These are phyloP conservation scores for Brachyhypopomus occidentalis DNA, from an alignment of 2,113 vertebrate genomes.

Conservation along the genomic window DNA sequence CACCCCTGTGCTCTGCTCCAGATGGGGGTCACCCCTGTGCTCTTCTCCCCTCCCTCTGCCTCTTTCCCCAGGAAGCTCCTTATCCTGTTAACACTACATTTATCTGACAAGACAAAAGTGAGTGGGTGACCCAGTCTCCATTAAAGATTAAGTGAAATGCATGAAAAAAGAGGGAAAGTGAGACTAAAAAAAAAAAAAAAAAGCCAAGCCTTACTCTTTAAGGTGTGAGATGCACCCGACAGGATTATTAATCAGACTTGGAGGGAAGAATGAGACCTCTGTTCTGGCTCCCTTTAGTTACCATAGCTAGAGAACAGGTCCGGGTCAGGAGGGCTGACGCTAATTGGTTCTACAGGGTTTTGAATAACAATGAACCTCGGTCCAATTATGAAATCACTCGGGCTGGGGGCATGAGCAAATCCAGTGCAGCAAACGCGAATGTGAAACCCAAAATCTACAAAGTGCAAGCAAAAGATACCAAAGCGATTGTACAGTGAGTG, in stretches of 20 bases:
- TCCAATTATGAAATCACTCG: constrained; percentile 79
- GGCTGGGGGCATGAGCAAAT: constrained; percentile 52
- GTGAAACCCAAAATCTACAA: constrained; percentile 12
- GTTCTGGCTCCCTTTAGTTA: constrained; percentile 75
- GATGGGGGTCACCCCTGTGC: neutral
- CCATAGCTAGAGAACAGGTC: constrained; percentile 64
- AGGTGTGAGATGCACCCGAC: constrained; percentile 85
- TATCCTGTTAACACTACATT: constrained; percentile 93
- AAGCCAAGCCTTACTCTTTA: constrained; percentile 80
- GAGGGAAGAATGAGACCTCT: constrained; percentile 82
- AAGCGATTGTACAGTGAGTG: constrained; percentile 1
- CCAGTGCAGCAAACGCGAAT: constrained; percentile 42
- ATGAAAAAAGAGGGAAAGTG: constrained; percentile 76
- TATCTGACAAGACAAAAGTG: constrained; percentile 92
- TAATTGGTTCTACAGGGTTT: constrained; percentile 84
- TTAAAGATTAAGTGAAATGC: constrained; percentile 91
- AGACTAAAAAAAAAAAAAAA: constrained; percentile 50
- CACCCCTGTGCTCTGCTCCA: too few species aligned
- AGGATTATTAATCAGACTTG: constrained; percentile 89
- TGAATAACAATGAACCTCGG: constrained; percentile 73
- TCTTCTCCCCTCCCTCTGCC: constrained; percentile 65
- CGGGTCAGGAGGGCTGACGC: constrained; percentile 75
- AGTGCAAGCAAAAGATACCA: constrained; percentile 2
- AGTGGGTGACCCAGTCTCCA: constrained; percentile 82
- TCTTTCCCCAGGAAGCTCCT: constrained; percentile 80